Evolutionary conservation across 2,797 vertebrate species (phyloP).

Genomic region (Ceryle rudis): DNA sequence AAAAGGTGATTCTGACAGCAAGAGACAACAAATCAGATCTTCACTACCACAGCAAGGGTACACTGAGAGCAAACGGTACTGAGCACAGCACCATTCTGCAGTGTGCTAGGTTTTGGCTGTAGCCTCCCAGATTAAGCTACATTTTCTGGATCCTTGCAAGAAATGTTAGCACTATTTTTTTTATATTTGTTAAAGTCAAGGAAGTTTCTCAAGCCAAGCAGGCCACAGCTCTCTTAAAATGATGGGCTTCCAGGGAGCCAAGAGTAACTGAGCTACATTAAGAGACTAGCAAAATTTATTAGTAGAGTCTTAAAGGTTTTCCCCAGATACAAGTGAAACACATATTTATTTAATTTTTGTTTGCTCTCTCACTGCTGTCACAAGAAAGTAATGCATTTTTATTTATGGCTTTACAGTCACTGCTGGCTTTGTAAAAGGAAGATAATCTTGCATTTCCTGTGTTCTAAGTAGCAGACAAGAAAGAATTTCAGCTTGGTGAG

Average conservation of each 20-base stretch:
- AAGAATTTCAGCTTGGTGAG: background rate
- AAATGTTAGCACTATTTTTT: background rate
- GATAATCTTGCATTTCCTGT: background rate
- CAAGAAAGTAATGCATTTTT: background rate
- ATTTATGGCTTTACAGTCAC: background rate
- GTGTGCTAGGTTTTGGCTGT: background rate
- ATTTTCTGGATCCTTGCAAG: background rate
- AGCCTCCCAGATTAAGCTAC: background rate
- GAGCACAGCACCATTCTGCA: no score
- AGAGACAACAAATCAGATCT: background rate
- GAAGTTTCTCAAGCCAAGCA: background rate
- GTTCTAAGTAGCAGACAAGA: background rate
- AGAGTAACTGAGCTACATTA: background rate
- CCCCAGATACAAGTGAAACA: background rate
- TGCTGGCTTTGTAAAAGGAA: background rate
- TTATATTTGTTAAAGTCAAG: background rate
- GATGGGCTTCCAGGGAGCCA: background rate
- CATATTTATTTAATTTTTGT: background rate
- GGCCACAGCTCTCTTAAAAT: background rate
- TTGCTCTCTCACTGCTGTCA: background rate
- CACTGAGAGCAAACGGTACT: background rate
- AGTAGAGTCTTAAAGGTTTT: background rate
- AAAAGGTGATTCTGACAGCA: fast-evolving
- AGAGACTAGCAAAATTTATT: background rate
- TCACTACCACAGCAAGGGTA: background rate